Conservation (phyloP, 2,888 invertebrate species). For the Linnaemya vulpina region DNA sequence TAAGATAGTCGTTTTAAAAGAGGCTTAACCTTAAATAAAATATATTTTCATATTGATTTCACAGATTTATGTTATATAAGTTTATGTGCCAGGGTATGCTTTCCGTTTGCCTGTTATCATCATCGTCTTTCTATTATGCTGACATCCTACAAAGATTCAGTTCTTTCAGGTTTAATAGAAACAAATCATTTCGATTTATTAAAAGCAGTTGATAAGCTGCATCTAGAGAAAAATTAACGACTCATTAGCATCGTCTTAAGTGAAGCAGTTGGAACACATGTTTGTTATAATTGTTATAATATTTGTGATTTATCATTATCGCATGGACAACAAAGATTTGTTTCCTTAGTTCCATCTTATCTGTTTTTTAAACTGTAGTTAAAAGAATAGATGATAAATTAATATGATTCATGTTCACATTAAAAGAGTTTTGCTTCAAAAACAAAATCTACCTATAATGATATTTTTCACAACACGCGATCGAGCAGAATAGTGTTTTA, state of each 20-base stretch:
- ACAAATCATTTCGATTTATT: conserved; percentile 73
- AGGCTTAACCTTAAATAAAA: no score
- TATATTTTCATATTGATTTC: no score
- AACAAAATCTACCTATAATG: no score
- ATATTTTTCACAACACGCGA: no score
- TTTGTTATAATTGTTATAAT: conserved; percentile 82
- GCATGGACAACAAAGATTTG: conserved; percentile 81
- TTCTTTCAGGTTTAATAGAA: conserved; percentile 38
- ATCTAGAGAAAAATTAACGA: conserved; percentile 52
- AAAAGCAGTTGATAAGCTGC: conserved; percentile 69
- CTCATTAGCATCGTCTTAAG: conserved; percentile 58
- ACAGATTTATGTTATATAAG: no score
- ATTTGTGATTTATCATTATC: conserved; percentile 82
- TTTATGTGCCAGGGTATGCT: no score
- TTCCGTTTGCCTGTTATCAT: conserved; percentile 17
- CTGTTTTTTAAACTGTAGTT: neutral
- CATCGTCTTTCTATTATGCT: conserved; percentile 42
- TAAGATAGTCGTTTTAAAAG: no score
- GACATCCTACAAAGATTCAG: conserved; percentile 32
- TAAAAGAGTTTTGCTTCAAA: no score
- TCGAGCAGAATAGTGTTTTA: no score
- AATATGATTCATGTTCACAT: no score
- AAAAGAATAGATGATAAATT: no score
- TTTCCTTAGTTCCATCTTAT: conserved; percentile 35
- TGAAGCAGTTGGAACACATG: conserved; percentile 57